Percentiles rank a stretch among this genome's conserved stretches.
Conservation (phyloP, 2,113 vertebrate species). For the Dipodomys ordii region DNA sequence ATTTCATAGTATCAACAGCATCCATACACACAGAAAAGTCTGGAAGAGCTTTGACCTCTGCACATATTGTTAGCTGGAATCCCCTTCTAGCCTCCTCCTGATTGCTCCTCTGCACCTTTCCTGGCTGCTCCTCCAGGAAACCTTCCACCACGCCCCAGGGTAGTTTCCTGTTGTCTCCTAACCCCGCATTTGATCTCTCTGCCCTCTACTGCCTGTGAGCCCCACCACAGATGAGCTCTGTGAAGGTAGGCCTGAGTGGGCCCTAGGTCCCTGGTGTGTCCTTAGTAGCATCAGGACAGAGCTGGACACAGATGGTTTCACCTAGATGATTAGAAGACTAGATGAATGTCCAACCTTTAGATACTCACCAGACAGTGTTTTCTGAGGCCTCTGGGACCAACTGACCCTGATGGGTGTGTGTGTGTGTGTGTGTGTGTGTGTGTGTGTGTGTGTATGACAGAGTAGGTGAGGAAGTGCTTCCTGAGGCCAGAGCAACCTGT, state of each 20-base stretch:
- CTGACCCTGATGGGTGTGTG: not conserved
- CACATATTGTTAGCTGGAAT: not conserved
- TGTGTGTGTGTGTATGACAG: not conserved
- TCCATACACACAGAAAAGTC: not conserved
- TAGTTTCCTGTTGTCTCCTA: not conserved
- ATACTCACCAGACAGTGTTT: not conserved
- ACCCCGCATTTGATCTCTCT: not conserved
- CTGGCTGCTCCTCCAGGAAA: constrained; percentile 23
- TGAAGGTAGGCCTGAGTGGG: not conserved
- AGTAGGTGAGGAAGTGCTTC: not conserved
- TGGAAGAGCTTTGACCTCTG: not conserved
- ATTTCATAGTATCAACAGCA: accelerated
- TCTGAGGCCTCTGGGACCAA: not conserved
- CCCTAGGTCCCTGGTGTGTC: not conserved
- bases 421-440: not conserved
- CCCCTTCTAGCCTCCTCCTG: not conserved
- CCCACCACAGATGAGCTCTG: not conserved
- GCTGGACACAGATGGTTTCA: not conserved
- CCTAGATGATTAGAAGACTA: not conserved
- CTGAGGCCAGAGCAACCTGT: not conserved
- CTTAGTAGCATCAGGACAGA: not conserved
- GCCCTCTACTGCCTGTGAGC: not conserved
- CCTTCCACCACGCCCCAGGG: not conserved
- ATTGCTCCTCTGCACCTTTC: not conserved
- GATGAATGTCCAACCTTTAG: not conserved